These are phyloP conservation scores for Rhodeus uyekii DNA, from an alignment of 2,797 vertebrate species.

Conservation along the genomic window DNA sequence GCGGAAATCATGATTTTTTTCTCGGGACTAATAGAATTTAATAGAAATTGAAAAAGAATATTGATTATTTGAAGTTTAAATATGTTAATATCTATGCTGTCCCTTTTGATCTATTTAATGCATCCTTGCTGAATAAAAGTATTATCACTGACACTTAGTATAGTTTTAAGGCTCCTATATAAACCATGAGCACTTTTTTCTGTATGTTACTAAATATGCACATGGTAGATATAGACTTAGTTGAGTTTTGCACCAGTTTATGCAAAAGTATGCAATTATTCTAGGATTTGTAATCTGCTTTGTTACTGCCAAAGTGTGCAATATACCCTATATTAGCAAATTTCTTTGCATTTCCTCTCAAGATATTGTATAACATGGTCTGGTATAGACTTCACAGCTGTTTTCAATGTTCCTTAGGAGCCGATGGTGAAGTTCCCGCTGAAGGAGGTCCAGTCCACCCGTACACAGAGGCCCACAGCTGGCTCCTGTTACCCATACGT, in stretches of 20 bases:
- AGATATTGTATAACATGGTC: background rate
- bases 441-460: slow-evolving; percentile 91
- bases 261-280: background rate
- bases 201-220: background rate
- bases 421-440: slow-evolving; percentile 85
- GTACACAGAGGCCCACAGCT: slow-evolving; percentile 87
- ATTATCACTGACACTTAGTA: background rate
- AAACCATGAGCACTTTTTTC: background rate
- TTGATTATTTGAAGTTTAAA: background rate
- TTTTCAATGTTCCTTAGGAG: slow-evolving; percentile 74
- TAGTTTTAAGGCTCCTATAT: background rate
- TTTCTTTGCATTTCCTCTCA: background rate
- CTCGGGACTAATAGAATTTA: too few relatives aligned
- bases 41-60: background rate
- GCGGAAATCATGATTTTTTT: background rate
- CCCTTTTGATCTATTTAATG: background rate
- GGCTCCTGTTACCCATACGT: slow-evolving; percentile 94
- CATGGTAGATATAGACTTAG: background rate
- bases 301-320: background rate
- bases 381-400: slow-evolving; percentile 10
- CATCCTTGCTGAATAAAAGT: background rate
- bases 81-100: background rate
- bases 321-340: background rate
- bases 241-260: background rate
- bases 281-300: background rate